Conservation (phyloP, 1,140 invertebrate species). For the Orchestia grillus region DNA sequence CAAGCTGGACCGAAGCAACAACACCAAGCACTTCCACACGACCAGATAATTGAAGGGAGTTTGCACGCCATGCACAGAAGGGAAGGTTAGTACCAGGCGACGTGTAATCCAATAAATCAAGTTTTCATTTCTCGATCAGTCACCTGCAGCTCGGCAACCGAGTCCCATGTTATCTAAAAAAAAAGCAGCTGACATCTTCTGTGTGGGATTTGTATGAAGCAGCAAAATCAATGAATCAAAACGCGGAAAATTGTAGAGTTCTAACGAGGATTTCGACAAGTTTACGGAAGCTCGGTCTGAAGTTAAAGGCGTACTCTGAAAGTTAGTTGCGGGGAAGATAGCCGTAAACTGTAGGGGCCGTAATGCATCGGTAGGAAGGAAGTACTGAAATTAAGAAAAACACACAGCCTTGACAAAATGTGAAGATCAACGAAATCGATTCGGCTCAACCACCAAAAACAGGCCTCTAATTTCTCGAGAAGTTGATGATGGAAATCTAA, state of each 20-base stretch:
- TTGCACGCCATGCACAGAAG: not conserved
- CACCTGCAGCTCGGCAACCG: too few species aligned
- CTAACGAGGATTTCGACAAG: not conserved
- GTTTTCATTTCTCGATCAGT: not conserved
- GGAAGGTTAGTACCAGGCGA: not conserved
- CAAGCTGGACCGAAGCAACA: not conserved
- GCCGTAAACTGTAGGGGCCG: not conserved
- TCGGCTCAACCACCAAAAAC: too few species aligned
- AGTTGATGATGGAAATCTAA: too few species aligned
- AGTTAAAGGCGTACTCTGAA: too few species aligned
- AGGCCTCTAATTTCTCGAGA: too few species aligned
- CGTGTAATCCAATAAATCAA: not conserved
- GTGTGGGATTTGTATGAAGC: not conserved
- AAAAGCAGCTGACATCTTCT: not conserved
- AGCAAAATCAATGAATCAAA: not conserved
- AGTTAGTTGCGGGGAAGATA: not conserved
- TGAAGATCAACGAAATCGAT: too few species aligned
- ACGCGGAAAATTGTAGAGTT: not conserved
- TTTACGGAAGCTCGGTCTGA: not conserved
- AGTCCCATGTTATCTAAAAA: not conserved
- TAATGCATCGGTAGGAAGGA: too few species aligned
- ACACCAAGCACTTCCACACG: not conserved
- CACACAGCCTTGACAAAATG: too few species aligned
- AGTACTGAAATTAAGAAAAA: too few species aligned
- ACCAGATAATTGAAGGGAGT: not conserved